Evolutionary conservation across 2,113 vertebrate genomes (phyloP), one percentile per base, ranked within the genome.

Genomic region (Nerophis ophidion): DNA sequence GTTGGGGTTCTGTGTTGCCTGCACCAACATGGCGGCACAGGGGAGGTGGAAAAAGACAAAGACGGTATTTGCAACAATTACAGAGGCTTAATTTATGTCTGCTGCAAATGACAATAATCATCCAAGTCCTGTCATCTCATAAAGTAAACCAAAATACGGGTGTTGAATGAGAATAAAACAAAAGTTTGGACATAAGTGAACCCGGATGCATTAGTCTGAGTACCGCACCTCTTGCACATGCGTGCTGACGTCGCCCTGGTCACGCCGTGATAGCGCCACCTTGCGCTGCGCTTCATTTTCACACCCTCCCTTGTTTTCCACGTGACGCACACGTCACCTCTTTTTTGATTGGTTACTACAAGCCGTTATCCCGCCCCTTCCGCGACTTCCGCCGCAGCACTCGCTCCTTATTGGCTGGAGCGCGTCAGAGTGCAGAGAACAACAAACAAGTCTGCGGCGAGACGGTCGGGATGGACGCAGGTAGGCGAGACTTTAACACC

Each of bases 401-500:
- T 76, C 36, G 42, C 55, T 59, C 71, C 46, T 62, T 15, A 90
- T 89, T 89, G 78, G 89, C 56, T 68, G 10, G 36, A 65, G 38
- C 48, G 34, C 47, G 19, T 61, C 60, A 45, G 50, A 65, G 36
- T 34, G 63, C 72, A 53, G 76, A 76, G 70, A 72, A 84, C 80
- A 82, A 84, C 85, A 83, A 90, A 85, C 88, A 89, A 82, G 87
- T 61, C 86, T 83, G 89, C 9, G 82, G 84, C 88, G 83, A 84
- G 70, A 81, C 76, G 82, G 84, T 89, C 90, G 88, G 88, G 82
- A 92, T 92, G 90, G 90, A 91, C 88, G 89, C 90, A 89, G 90
- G 90, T 92, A 88, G 79, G 26, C 56, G 48, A 69, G n/a, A 63
- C 61, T 71, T 68, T 63, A 12, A 11, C 12, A 44, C 3, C 0